Evolutionary conservation across 2,113 vertebrate species (phyloP), one percentile per base, ranked within the genome.

Genomic region (Mixornis gularis): DNA sequence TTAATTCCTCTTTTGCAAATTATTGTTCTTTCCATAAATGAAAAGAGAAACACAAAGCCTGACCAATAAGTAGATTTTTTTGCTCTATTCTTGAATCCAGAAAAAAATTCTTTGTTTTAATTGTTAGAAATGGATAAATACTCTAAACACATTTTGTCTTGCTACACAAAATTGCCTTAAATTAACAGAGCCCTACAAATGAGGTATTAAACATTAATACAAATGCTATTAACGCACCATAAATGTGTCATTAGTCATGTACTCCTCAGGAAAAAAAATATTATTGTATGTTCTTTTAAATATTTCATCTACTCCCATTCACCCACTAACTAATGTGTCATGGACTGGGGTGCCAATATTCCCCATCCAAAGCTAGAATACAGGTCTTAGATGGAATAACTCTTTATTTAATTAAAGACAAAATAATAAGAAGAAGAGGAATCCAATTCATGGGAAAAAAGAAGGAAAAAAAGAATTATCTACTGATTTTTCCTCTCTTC

Each of bases 361-460:
- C 15, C 10, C 10, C 21, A 56, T 18, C 13, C 25, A 82, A 64
- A 69, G 7, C 5, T 12, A 43, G 16, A 52, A 56, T 32, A 27
- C 4, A 89, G 8, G 6, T 76, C 18, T 65, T 65, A 53, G 4
- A 11, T 63, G 41, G 12, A 12, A 49, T 43, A 43, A 59, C 12
- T 38, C 21, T 7, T 62, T 56, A 22, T 19, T 56, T 78, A n/a
- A 46, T 38, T 14, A 2, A 78, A 49, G 9, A 49, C 40, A 34
- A 9, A 34, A 11, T 4, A 52, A n/a, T 3, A 21, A 22, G 5
- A 36, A 36, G 2, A 26, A 21, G 8, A 49, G 0, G 2, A 55
- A 65, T 22, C 9, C 63, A 49, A 68, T 63, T 59, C 1, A 32
- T 46, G 1, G 6, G 19, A 29, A 85, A 83, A 86, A 43, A 68